Evolutionary conservation across 2,113 vertebrate genomes (phyloP), one percentile per base, ranked within the genome.

Genomic region (Platysteira castanea): DNA sequence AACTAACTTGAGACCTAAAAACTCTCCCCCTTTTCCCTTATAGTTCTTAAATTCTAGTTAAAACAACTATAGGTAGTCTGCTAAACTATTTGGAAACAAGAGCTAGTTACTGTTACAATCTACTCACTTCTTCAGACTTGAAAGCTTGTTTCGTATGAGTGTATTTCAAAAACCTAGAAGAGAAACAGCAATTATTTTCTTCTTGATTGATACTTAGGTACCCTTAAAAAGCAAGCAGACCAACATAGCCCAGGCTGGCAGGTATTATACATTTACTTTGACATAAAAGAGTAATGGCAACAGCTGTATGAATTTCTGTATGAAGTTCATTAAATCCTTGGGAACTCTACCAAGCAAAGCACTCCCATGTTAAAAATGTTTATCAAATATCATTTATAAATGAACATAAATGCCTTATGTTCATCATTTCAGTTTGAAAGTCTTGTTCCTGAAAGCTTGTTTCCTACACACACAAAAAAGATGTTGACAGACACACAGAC

Each of bases 71-170:
- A 92, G 7, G 10, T 26, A 24, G 5, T 33, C 39, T 70, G 56
- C 21, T 70, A 93, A 69, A 59, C 30, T 54, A 47, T 49, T 23
- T 41, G 39, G 35, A 73, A 94, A 86, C 21, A 84, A 84, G 6
- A 65, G 16, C 17, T 26, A 82, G 47, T 46, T 90, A 60, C 7
- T 80, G 67, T 54, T 82, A 31, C 49, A 59, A 27, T 76, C 35
- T 87, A 92, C 97, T 98, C 97, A 99, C 99, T 98, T 99, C 99
- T 96, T 99, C 99, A 95, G 99, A 99, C 95, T 98, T 99, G 98
- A 99, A 99, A 93, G 99, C 99, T 97, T 99, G 99, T 88, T 99
- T 99, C 63, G 99, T 98, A 91, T 99, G 99, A 39, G 99, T 99
- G 89, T 99, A 99, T 96, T 99, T 99, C 98, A 99, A 96, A 98